These are phyloP conservation scores for Ondatra zibethicus DNA, from an alignment of 2,113 vertebrate species.

Conservation along the genomic window DNA sequence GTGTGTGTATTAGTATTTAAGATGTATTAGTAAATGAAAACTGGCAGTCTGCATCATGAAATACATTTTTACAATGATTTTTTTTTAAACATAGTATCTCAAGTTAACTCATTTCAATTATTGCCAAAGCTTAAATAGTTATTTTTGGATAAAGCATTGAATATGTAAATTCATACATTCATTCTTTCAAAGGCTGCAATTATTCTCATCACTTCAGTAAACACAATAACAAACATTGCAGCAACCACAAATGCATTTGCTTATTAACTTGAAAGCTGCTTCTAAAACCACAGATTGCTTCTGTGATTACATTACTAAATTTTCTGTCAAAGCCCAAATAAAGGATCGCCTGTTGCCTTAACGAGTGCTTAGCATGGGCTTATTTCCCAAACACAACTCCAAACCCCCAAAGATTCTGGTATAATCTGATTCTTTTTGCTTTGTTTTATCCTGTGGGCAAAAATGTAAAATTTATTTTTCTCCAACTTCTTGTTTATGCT, in stretches of 20 bases:
- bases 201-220: slow-evolving; percentile 80
- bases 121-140: slow-evolving; percentile 57
- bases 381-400: not conserved
- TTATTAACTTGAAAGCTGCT: slow-evolving; percentile 75
- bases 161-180: slow-evolving; percentile 73
- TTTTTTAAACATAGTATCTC: not conserved
- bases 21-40: slow-evolving; percentile 17
- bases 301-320: slow-evolving; percentile 80
- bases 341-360: slow-evolving; percentile 57
- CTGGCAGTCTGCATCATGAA: slow-evolving; percentile 19
- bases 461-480: not conserved
- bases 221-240: slow-evolving; percentile 77
- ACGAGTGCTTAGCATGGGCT: not conserved
- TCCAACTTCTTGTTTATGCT: not conserved
- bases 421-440: not conserved
- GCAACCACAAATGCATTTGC: slow-evolving; percentile 75
- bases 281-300: slow-evolving; percentile 77
- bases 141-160: slow-evolving; percentile 78
- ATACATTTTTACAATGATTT: slow-evolving; percentile 2
- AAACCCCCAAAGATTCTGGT: not conserved
- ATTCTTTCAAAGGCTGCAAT: slow-evolving; percentile 73
- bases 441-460: not conserved
- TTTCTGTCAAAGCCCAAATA: slow-evolving; percentile 62
- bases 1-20: not conserved
- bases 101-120: slow-evolving; percentile 71